These are phyloP conservation scores for Tokudaia tokunoshimensis DNA, from an alignment of 2,797 vertebrate species.

Conservation along the genomic window DNA sequence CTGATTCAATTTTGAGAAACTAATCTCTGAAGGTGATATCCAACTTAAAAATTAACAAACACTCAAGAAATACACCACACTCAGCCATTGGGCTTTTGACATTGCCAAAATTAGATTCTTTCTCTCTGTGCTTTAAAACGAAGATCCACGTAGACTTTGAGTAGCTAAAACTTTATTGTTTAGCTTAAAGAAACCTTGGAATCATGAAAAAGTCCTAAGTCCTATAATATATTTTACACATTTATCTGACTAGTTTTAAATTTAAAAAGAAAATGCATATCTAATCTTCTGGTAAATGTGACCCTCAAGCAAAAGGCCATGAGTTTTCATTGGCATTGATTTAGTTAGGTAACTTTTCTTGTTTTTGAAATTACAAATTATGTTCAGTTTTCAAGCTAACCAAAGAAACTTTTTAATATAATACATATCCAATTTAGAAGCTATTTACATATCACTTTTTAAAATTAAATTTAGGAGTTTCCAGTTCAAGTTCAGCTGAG, in stretches of 20 bases:
- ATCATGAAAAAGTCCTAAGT: neutral
- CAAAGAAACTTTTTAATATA: neutral
- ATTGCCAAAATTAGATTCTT: neutral
- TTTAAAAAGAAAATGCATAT: neutral
- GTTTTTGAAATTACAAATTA: neutral
- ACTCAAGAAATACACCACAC: neutral
- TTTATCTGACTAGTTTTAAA: neutral
- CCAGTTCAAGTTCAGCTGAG: neutral
- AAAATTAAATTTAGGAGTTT: neutral
- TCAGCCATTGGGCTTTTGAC: neutral
- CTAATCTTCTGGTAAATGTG: neutral
- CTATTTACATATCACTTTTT: conserved; percentile 16
- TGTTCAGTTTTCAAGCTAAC: conserved; percentile 17
- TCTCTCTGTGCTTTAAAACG: neutral
- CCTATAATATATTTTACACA: neutral
- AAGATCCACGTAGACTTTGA: neutral
- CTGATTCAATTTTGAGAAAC: neutral
- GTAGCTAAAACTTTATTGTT: neutral
- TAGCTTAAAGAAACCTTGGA: neutral
- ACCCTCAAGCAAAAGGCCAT: neutral
- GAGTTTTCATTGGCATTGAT: neutral
- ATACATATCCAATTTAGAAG: neutral
- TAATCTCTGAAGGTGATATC: neutral
- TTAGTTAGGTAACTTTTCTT: neutral
- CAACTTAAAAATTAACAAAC: neutral